Base-by-base conservation (phyloP, 2,113 vertebrate species). In the Erythrolamprus reginae region DNA sequence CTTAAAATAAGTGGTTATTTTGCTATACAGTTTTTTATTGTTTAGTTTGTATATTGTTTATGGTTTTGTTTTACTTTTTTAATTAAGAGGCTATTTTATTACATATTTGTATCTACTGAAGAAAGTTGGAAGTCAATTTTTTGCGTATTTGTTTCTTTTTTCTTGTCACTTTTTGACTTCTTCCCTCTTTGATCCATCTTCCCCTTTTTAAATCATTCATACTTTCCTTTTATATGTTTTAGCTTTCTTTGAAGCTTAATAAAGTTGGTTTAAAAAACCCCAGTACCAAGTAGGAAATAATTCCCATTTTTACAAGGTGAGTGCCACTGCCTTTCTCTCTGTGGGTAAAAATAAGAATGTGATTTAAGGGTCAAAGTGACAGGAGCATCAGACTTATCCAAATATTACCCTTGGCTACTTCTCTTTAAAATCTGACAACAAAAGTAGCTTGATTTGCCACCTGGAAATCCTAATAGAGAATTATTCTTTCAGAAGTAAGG, bases 401-500 rank as follows among this genome's bases (percentile, higher is more conserved):
- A 42, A 19, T 61, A 52, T 19, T 19, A 65, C 2, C 8, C 42
- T 45, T 61, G 13, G 8, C 19, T 65, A 38, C 26, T 23, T 88
- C 65, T 87, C 10, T 88, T 42, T 84, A 91, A 91, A 82, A 38
- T 21, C 51, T 50, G n/a, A 45, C 70, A 90, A 53, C n/a, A 87
- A 86, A 58, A 89, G 4, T 84, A 56, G 12, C 10, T 45, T 42
- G 45, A 51, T 70, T 70, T 28, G 82, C 86, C 86, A 84, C 23
- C n/a, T 89, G 88, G 45, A 93, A 88, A 89, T 84, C 93, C 82
- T 91, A 93, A 86, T 90, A 84, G 26, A 93, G 53, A 0, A 84
- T 1, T 94, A 91, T 90, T 95, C 93, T 94, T 90, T 89, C 95
- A 91, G 89, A 95, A 94, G 92, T 47, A 89, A 92, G 92, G 92